Evolutionary conservation across 1,140 invertebrate genomes (phyloP).

Genomic region (Panagrolaimus sp.): DNA sequence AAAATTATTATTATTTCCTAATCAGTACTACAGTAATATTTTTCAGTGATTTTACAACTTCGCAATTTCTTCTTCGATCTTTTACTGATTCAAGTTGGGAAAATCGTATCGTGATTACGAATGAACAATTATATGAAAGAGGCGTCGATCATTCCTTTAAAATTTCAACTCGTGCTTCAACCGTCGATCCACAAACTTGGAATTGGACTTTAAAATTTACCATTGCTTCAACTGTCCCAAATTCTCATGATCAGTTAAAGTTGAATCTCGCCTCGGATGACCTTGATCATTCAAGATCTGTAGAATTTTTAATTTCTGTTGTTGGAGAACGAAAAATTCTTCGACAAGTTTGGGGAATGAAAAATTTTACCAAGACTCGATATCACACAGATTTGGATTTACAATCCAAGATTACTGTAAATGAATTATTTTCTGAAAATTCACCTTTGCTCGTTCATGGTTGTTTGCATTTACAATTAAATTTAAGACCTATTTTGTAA

Average conservation of each 20-base stretch:
- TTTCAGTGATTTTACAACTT: conserved; percentile 59
- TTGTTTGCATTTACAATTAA: conserved; percentile 13
- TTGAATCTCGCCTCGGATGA: conserved; percentile 60
- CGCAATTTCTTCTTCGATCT: conserved; percentile 61
- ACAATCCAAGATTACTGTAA: background rate
- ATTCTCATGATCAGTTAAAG: conserved; percentile 42
- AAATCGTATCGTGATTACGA: conserved; percentile 59
- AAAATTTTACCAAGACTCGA: conserved; percentile 62
- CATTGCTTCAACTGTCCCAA: conserved; percentile 42
- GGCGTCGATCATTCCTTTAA: conserved; percentile 32
- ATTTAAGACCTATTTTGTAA: background rate
- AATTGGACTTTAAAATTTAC: conserved; percentile 62
- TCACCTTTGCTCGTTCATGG: conserved; percentile 10
- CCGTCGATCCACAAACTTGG: conserved; percentile 61
- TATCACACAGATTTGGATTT: conserved; percentile 30
- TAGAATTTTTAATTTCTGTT: conserved; percentile 61
- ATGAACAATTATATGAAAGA: conserved; percentile 27
- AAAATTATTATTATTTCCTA: too few species aligned
- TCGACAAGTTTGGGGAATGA: conserved; percentile 60
- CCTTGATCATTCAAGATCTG: conserved; percentile 60
- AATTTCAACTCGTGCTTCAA: conserved; percentile 60
- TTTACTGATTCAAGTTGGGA: conserved; percentile 63
- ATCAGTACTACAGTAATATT: too few species aligned
- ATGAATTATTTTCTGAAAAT: conserved; percentile 5
- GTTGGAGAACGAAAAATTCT: conserved; percentile 60